Base-by-base conservation (phyloP, 1,140 invertebrate species). In the Eubasilissa regina region DNA sequence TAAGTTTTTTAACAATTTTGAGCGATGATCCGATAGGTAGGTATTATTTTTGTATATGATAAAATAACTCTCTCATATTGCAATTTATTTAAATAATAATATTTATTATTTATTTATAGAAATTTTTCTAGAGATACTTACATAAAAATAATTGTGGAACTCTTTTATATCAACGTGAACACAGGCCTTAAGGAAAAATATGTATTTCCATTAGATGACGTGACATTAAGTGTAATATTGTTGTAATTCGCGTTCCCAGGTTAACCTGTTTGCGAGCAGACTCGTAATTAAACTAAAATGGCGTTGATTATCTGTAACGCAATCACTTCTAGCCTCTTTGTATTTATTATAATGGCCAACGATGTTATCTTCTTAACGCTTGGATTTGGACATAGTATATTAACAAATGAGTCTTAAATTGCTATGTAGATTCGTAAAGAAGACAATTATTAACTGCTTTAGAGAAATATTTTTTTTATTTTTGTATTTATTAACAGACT, bases 241-340 rank as follows among this genome's bases (percentile, higher is more conserved):
- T 64, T 64, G 25, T 64, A 64, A 43, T 13, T 25, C 13, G 13
- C 19, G 13, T 35, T 25, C 60, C 60, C 35, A 64, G 60, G 60
- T 64, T 64, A 64, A 64, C 60, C 35, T 12, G 60, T 64, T n/a
- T 15, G 11, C 25, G 3, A 10, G 19, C 60, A 64, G 8, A 64
- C 60, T 43, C 25, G 0, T 64, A 64, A 64, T 64, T 64, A 64
- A 13, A 64, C 60, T 35, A 43, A 64, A 64, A 64, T 12, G 19
- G 35, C 60, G 25, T 19, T 25, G 11, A 64, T 64, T 64, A 64
- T 64, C 35, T 64, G 19, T 25, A 64, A 64, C 60, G 60, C 60
- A 43, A 64, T 64, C 60, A n/a, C 35, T 3, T 21, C 19, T n/a
- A 43, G 35, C 19, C 35, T 64, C 60, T 43, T 58, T 43, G 60